These are phyloP conservation scores for Tridacna crocea DNA, from an alignment of 2,888 invertebrate genomes.

Conservation along the genomic window DNA sequence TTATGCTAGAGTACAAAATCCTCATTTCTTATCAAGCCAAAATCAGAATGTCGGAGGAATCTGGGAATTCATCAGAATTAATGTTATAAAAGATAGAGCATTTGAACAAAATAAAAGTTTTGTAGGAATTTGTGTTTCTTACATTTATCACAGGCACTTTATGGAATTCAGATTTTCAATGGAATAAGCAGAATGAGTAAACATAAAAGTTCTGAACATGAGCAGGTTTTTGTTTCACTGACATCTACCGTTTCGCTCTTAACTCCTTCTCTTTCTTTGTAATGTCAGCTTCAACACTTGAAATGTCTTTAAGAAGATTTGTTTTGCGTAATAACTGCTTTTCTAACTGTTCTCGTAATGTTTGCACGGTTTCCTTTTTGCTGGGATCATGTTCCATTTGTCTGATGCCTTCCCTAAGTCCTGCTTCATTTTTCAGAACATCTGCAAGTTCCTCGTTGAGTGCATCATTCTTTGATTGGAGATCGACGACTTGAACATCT, in stretches of 20 bases:
- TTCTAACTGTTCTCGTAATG: slow-evolving; percentile 67
- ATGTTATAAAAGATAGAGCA: too few relatives aligned
- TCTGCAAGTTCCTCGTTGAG: slow-evolving; percentile 73
- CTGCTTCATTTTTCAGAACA: slow-evolving; percentile 70
- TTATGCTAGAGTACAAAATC: too few relatives aligned
- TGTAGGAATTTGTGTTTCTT: too few relatives aligned
- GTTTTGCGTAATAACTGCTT: slow-evolving; percentile 66
- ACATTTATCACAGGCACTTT: too few relatives aligned
- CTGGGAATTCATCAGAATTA: too few relatives aligned
- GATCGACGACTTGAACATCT: slow-evolving; percentile 73
- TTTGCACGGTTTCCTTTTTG: slow-evolving; percentile 38
- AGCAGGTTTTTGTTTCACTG: too few relatives aligned
- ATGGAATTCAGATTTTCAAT: too few relatives aligned
- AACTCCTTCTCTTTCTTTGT: slow-evolving; percentile 74
- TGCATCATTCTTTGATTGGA: slow-evolving; percentile 72
- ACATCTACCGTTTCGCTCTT: slow-evolving; percentile 7
- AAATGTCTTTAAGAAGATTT: slow-evolving; percentile 71
- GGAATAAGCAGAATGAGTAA: too few relatives aligned
- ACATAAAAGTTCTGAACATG: too few relatives aligned
- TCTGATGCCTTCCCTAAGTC: slow-evolving; percentile 72
- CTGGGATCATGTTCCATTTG: slow-evolving; percentile 60
- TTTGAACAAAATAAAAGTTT: too few relatives aligned
- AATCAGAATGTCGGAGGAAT: too few relatives aligned
- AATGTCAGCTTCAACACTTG: slow-evolving; percentile 74
- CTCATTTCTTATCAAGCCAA: too few relatives aligned